phyloP scores from a whole-genome alignment of 1,140 invertebrate genomes.

The Octopus bimaculoides region DNA sequence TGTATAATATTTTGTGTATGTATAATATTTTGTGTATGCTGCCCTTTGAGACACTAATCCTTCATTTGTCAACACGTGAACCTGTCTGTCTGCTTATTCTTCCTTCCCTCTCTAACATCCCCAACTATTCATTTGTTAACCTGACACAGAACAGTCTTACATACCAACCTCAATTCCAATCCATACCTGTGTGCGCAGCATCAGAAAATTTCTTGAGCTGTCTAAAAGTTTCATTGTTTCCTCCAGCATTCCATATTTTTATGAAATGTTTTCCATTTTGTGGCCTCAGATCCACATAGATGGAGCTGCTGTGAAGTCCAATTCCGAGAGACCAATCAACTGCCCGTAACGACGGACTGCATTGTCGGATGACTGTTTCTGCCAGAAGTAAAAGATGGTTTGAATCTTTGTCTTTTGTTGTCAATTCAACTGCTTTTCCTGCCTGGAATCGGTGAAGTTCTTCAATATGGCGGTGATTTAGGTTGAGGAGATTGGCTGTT shows the following conservation, averaged over 20 bases:
- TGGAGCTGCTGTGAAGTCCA: conserved; percentile 17
- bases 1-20: no score
- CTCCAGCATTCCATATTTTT: conserved; percentile 21
- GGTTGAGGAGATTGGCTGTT: conserved; percentile 22
- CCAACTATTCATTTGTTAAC: no score
- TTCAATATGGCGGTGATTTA: conserved; percentile 25
- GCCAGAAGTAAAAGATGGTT: conserved; percentile 17
- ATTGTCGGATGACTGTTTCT: conserved; percentile 20
- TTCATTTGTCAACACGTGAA: no score
- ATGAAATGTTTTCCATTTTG: conserved; percentile 9
- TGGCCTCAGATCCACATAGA: conserved; percentile 26
- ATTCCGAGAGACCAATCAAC: conserved; percentile 18
- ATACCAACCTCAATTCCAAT: no score
- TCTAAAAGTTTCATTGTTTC: not conserved
- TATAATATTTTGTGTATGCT: no score
- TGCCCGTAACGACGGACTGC: conserved; percentile 13
- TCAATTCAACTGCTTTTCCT: conserved; percentile 27
- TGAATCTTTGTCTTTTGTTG: not conserved
- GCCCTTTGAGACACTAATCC: no score
- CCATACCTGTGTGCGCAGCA: conserved; percentile 6
- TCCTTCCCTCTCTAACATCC: no score
- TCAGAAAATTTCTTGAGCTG: not conserved
- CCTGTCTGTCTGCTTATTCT: no score
- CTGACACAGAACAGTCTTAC: no score
- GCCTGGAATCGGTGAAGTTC: conserved; percentile 21